Base-by-base conservation (phyloP, 2,888 invertebrate species). In the Sepioteuthis lessoniana region DNA sequence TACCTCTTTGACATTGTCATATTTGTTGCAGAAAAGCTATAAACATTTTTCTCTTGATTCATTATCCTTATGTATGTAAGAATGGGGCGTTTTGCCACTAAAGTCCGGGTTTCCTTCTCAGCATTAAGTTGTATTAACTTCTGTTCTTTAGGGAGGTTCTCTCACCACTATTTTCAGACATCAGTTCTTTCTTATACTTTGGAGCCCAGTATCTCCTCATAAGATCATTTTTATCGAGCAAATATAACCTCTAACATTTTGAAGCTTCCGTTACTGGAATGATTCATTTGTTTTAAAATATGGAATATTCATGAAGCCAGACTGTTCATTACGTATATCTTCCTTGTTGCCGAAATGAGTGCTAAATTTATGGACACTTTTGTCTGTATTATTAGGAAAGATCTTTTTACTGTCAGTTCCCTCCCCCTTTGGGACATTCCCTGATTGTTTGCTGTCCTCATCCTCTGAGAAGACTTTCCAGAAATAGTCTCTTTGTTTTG, bases 401-500 rank as follows among this genome's bases (percentile, higher is more conserved):
- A 55, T 55, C 55, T 76, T 76, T 76, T 25, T 76, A 10, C 21
- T 76, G 16, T n/a, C 10, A n/a, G 21, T 76, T 25, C 28, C 21
- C 0, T 25, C 55, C 28, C 10, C n/a, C n/a, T n/a, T 16, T 76
- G 35, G 76, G 35, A 76, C 76, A 76, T 76, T 76, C 76, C n/a
- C 76, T 76, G 76, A 76, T 76, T 76, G 76, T 76, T 76, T n/a
- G 76, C 76, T 76, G n/a, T 76, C n/a, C 76, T 76, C 76, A 16
- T 76, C 76, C 76, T 76, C 76, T 76, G 76, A 76, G 76, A 76
- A 76, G n/a, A 76, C 76, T 16, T 76, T 19, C 76, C 76, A 76
- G n/a, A 76, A 76, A 76, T 76, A 76, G 76, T 2, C n/a, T 76
- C n/a, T 76, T 76, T 28, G 60, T 28, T 76, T 76, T 76, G 35